phyloP scores from a whole-genome alignment of 2,888 invertebrate species.

The Fabriciana adippe region DNA sequence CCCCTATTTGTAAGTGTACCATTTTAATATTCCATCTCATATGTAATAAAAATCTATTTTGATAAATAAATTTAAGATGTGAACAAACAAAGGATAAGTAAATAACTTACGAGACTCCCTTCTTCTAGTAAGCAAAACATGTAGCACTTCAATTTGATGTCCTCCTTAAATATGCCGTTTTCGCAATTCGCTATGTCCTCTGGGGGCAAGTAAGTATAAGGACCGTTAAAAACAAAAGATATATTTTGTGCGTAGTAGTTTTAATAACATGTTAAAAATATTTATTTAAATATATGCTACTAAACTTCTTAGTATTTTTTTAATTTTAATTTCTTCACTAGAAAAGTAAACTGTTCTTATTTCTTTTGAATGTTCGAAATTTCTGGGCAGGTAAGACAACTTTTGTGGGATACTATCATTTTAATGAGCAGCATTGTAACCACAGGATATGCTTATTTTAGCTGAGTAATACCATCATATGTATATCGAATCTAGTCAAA shows the following conservation, averaged over 20 bases:
- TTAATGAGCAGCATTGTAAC: too few relatives aligned
- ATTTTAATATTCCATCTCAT: constrained; percentile 1
- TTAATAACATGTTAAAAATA: not conserved
- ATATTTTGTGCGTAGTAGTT: constrained; percentile 10
- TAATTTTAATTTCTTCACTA: too few relatives aligned
- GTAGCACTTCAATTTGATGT: constrained; percentile 79
- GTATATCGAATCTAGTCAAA: too few relatives aligned
- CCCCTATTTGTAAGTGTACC: too few relatives aligned
- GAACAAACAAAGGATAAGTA: constrained; percentile 63
- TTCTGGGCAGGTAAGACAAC: too few relatives aligned
- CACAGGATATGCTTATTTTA: too few relatives aligned
- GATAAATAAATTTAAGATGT: constrained; percentile 41
- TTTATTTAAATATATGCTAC: too few relatives aligned
- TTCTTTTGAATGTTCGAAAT: too few relatives aligned
- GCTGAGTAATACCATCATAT: too few relatives aligned
- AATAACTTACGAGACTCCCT: constrained; percentile 76
- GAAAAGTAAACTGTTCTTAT: too few relatives aligned
- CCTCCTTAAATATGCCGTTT: constrained; percentile 81
- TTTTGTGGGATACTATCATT: too few relatives aligned
- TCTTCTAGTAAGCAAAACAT: constrained; percentile 80
- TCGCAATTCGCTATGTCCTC: constrained; percentile 81
- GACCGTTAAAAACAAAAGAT: constrained; percentile 27
- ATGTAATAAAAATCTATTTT: constrained; percentile 36
- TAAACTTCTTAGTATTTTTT: too few relatives aligned
- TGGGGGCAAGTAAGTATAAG: constrained; percentile 73